Conservation (phyloP, 2,797 vertebrate genomes). For the Chromis chromis region DNA sequence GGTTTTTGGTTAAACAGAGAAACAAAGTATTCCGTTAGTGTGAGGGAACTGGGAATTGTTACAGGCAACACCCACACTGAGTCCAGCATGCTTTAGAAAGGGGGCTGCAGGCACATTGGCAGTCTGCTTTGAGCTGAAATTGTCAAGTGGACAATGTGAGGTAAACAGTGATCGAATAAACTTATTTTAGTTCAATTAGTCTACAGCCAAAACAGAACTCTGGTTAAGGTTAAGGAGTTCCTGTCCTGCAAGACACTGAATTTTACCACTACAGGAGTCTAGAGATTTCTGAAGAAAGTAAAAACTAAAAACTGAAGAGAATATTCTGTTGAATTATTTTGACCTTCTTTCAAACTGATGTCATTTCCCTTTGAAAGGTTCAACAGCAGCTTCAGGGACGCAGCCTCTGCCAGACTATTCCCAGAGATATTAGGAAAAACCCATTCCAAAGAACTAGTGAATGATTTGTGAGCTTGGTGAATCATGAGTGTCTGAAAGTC, state of each 20-base stretch:
- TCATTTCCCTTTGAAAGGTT: conserved; percentile 46
- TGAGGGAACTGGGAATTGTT: conserved; percentile 72
- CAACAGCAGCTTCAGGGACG: conserved; percentile 10
- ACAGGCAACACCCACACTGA: conserved; percentile 66
- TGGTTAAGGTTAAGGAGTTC: background rate
- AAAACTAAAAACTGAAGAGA: conserved; percentile 1
- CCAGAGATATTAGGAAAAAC: conserved; percentile 44
- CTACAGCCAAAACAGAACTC: background rate
- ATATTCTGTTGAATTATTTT: conserved; percentile 6
- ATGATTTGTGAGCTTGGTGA: conserved; percentile 71
- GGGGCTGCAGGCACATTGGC: conserved; percentile 47
- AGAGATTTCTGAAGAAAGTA: background rate
- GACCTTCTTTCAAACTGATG: conserved; percentile 48
- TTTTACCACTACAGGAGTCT: background rate
- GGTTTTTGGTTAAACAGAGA: conserved; percentile 31
- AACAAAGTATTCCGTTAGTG: conserved; percentile 23
- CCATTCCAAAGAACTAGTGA: conserved; percentile 61
- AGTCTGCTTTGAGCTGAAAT: conserved; percentile 22
- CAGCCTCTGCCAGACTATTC: conserved; percentile 30
- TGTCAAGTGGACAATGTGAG: conserved; percentile 14
- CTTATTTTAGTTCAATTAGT: background rate
- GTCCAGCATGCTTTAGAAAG: conserved; percentile 64
- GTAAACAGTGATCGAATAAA: conserved; percentile 4
- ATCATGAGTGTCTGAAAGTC: conserved; percentile 55
- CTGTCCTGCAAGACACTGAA: background rate